Evolutionary conservation across 2,113 vertebrate species (phyloP).

Genomic region (Procavia capensis): DNA sequence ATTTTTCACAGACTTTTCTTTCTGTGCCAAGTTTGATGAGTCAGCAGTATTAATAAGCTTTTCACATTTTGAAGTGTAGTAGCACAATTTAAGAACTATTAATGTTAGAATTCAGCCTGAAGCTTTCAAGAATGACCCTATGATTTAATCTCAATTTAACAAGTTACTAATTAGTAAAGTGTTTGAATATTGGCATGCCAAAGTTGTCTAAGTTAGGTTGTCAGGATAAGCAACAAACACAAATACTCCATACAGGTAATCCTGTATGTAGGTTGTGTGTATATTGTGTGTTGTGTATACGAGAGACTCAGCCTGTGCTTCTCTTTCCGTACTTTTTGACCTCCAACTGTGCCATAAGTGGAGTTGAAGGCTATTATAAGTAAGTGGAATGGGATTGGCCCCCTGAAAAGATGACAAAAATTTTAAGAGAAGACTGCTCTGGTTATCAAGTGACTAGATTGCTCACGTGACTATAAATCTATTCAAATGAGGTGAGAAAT

Average conservation of each 20-base stretch:
- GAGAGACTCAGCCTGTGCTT: not conserved
- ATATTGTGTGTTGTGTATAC: not conserved
- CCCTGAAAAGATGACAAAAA: not conserved
- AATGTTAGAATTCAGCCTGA: not conserved
- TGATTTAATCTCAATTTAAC: not conserved
- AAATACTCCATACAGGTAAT: too few relatives aligned
- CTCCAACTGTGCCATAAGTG: not conserved
- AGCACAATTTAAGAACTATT: not conserved
- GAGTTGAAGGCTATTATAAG: not conserved
- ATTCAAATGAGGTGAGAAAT: not conserved
- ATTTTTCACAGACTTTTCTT: conserved; percentile 19
- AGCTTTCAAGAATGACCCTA: not conserved
- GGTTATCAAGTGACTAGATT: not conserved
- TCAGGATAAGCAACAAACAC: too few relatives aligned
- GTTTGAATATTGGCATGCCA: not conserved
- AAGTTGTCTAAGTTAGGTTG: not conserved
- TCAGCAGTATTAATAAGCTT: not conserved
- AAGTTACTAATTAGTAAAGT: not conserved
- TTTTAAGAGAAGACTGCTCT: not conserved
- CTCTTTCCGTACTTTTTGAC: not conserved
- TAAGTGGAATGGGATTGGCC: not conserved
- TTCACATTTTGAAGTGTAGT: not conserved
- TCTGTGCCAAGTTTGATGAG: not conserved
- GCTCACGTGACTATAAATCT: not conserved
- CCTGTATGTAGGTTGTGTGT: not conserved